phyloP scores from a whole-genome alignment of 2,888 invertebrate genomes.

The Tolmerus cingulatus region DNA sequence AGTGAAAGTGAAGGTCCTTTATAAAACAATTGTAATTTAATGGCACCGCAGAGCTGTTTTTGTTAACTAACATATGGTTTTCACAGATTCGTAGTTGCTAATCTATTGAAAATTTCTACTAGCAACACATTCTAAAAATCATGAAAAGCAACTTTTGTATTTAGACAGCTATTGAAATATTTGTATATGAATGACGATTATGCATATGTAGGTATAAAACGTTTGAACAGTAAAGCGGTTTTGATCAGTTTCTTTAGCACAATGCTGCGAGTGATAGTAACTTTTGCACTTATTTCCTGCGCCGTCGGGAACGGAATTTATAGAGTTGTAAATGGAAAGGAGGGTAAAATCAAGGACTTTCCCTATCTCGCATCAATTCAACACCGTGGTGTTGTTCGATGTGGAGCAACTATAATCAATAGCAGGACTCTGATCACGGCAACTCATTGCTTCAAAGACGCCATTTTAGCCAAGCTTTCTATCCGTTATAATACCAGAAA shows the following conservation, averaged over 20 bases:
- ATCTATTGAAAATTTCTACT: neutral
- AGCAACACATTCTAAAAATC: neutral
- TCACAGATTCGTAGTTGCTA: neutral
- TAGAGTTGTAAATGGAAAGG: slow-evolving; percentile 52
- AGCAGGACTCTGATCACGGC: slow-evolving; percentile 52
- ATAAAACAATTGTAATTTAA: neutral
- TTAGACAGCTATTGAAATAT: neutral
- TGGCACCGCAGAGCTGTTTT: neutral
- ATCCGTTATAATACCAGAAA: slow-evolving; percentile 38
- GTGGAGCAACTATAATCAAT: slow-evolving; percentile 51
- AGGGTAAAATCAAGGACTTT: slow-evolving; percentile 52
- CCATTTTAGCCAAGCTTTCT: neutral
- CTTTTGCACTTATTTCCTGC: neutral
- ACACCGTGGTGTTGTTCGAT: slow-evolving; percentile 36
- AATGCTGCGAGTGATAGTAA: neutral
- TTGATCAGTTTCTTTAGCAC: neutral
- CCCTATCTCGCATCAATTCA: slow-evolving; percentile 54
- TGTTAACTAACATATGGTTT: neutral
- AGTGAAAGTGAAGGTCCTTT: neutral
- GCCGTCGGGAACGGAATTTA: neutral
- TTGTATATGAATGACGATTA: neutral
- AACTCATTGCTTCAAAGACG: slow-evolving; percentile 50
- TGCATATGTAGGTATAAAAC: neutral
- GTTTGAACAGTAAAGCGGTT: slow-evolving; percentile 51
- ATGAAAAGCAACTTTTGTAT: neutral